A percentile compares a stretch with the other conserved stretches of the same genome.
phyloP scores from a whole-genome alignment of 2,888 invertebrate genomes.

The Chloroclysta siterata region DNA sequence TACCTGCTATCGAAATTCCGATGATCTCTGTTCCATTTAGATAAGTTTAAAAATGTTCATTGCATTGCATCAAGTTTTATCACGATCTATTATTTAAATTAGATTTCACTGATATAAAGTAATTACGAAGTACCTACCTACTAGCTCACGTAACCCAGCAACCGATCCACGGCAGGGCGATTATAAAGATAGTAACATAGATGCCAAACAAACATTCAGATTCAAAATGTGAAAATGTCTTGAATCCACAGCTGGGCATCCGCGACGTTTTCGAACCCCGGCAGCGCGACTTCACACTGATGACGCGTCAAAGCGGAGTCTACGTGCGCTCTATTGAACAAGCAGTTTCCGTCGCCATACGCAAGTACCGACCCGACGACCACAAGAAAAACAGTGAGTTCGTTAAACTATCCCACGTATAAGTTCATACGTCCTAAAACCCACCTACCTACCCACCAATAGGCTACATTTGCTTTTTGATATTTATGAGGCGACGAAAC shows the following conservation, averaged over 20 bases:
- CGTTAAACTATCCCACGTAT: slow-evolving; percentile 5
- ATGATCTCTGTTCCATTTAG: slow-evolving; percentile 38
- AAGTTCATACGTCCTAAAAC: not conserved
- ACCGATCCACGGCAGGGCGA: not conserved
- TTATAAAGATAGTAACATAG: no score
- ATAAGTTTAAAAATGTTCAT: slow-evolving; percentile 28
- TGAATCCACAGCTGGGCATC: slow-evolving; percentile 87
- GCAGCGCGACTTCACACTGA: slow-evolving; percentile 90
- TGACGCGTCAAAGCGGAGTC: slow-evolving; percentile 91
- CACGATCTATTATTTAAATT: slow-evolving; percentile 26
- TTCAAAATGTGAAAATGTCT: not conserved
- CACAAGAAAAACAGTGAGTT: slow-evolving; percentile 82
- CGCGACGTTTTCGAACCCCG: slow-evolving; percentile 92
- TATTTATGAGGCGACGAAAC: slow-evolving; percentile 35
- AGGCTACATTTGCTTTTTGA: not conserved
- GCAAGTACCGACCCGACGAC: slow-evolving; percentile 88
- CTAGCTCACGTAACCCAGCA: not conserved
- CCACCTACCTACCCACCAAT: not conserved
- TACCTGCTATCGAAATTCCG: slow-evolving; percentile 17
- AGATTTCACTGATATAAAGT: not conserved
- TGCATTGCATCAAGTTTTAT: slow-evolving; percentile 31
- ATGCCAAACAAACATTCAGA: not conserved
- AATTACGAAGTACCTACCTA: no score
- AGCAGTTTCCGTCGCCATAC: slow-evolving; percentile 92
- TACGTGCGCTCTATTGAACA: slow-evolving; percentile 94